phyloP scores from a whole-genome alignment of 2,113 vertebrate genomes.

The Potamarius usumacintae region DNA sequence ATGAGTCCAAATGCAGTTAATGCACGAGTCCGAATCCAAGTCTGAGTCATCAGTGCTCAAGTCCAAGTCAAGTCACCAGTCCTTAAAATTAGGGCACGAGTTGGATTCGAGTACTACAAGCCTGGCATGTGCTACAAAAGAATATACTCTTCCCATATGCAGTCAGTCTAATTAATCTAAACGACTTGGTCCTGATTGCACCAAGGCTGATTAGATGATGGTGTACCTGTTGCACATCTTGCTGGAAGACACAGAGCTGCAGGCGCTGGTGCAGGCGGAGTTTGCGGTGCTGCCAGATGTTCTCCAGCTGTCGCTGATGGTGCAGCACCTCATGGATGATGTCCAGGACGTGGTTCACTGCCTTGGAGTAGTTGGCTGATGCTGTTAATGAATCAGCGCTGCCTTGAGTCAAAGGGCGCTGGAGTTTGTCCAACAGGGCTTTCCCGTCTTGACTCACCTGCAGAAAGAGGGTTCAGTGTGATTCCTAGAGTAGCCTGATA shows the following conservation, averaged over 20 bases:
- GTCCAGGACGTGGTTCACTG: conserved; percentile 93
- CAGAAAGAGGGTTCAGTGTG: not conserved
- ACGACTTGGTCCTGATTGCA: not conserved
- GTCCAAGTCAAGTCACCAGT: too few species aligned
- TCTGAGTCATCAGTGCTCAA: too few species aligned
- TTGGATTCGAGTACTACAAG: too few species aligned
- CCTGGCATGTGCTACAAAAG: not conserved
- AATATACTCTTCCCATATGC: not conserved
- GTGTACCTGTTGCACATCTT: conserved; percentile 94
- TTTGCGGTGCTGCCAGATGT: conserved; percentile 98
- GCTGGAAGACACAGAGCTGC: conserved; percentile 96
- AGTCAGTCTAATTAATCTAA: not conserved
- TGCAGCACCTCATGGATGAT: conserved; percentile 96
- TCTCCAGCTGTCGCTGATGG: conserved; percentile 95
- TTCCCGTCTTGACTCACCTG: conserved; percentile 98
- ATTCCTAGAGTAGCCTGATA: not conserved
- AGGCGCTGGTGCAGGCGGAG: conserved; percentile 94
- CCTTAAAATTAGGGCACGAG: too few species aligned
- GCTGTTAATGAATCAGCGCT: conserved; percentile 91
- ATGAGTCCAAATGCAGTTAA: too few species aligned
- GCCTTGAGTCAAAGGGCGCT: conserved; percentile 91
- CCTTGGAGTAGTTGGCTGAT: conserved; percentile 96
- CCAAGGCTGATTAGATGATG: not conserved
- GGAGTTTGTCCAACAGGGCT: conserved; percentile 92
- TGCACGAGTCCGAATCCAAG: too few species aligned